Evolutionary conservation across 2,888 invertebrate genomes (phyloP), one percentile per base, ranked within the genome.

Genomic region (Nomada goodeniana): DNA sequence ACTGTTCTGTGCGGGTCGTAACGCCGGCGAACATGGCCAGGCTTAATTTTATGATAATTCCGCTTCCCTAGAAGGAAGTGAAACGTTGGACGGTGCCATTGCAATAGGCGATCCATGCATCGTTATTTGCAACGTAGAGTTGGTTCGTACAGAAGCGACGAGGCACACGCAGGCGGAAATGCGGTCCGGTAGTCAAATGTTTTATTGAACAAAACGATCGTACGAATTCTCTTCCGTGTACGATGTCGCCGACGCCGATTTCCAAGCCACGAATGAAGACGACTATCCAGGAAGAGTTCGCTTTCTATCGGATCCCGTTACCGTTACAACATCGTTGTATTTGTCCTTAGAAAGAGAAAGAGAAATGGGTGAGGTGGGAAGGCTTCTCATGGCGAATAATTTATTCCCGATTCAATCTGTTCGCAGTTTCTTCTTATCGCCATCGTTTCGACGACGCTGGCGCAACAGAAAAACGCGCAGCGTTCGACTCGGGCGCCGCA

Each of bases 371-470:
- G 15, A 47, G 29, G 44, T 10, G 57, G 13, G 4, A 18, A 29
- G 10, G 29, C 15, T 75, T 78, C 78, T 69, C 77, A 63, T 53
- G 52, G 18, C 4, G 36, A 47, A 11, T 64, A 36, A 75, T 75
- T 68, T 61, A 67, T 61, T 57, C 63, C 36, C 52, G n/a, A 64
- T 67, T 57, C 50, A 44, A 73, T 61, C 67, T 68, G 67, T 71
- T 80, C 74, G 26, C 85, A 93, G 93, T 84, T 89, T 15, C 60
- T 92, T 69, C 50, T 92, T 11, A 55, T 88, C 74, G 77, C 89
- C 29, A 73, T 93, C 76, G 60, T 88, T 63, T 82, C 89, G 53
- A 85, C 83, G 23, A 76, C 89, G 26, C 80, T 88, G 72, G 90
- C 88, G 52, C 83, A 90, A 72, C 79, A 87, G 29, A 80, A 86